phyloP scores from a whole-genome alignment of 2,888 invertebrate genomes.

The Cerastoderma edule region DNA sequence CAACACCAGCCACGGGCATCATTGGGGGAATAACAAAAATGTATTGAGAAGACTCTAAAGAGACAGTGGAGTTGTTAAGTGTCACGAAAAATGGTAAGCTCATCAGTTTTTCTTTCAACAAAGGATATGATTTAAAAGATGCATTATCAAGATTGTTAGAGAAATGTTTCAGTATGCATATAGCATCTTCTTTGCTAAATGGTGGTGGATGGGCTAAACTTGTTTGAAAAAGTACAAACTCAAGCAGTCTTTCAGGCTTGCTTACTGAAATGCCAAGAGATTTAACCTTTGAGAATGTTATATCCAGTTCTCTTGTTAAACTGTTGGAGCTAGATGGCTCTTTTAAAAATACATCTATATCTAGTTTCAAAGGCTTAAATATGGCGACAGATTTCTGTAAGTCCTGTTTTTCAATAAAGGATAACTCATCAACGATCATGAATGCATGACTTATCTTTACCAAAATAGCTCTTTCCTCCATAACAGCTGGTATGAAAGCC shows the following conservation, averaged over 20 bases:
- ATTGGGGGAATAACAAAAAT: constrained; percentile 3
- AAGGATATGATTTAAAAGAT: neutral
- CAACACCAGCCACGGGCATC: constrained; percentile 6
- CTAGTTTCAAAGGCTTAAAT: neutral
- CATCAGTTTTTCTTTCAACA: neutral
- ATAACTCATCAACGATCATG: neutral
- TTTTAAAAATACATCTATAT: neutral
- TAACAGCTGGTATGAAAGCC: neutral
- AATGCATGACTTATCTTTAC: neutral
- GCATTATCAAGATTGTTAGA: neutral
- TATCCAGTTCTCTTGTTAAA: neutral
- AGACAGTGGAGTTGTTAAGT: neutral
- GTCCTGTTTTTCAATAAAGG: neutral
- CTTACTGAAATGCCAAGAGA: constrained; percentile 54
- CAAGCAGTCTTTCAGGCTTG: neutral
- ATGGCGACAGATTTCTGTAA: neutral
- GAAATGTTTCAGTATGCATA: constrained; percentile 1
- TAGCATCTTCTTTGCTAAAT: neutral
- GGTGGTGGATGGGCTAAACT: neutral
- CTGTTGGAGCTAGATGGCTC: neutral
- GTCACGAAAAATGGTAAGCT: constrained; percentile 11
- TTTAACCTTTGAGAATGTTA: constrained; percentile 5
- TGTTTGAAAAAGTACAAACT: neutral
- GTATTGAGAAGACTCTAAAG: neutral
- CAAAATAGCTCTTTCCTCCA: neutral